Evolutionary conservation across 2,113 vertebrate genomes (phyloP).

Genomic region (Zapornia atra): DNA sequence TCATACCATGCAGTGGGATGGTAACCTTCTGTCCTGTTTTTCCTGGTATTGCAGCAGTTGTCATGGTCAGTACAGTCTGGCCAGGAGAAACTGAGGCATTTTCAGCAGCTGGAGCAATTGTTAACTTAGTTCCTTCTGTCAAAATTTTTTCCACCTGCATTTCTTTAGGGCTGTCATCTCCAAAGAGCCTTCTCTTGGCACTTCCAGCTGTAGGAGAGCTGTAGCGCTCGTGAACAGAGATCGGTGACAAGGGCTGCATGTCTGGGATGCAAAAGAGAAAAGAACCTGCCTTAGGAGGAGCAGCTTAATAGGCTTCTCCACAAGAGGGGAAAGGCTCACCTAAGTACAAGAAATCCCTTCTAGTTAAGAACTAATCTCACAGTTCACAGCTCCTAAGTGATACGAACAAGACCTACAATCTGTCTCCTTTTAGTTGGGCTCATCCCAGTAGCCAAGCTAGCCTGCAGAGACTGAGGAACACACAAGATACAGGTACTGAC

Average conservation of each 20-base stretch:
- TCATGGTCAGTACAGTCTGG: slow-evolving; percentile 81
- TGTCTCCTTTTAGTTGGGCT: neutral
- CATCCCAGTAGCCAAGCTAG: neutral
- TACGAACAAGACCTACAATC: neutral
- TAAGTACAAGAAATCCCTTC: neutral
- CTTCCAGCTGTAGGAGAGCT: slow-evolving; percentile 94
- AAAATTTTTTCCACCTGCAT: slow-evolving; percentile 71
- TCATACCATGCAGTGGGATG: slow-evolving; percentile 86
- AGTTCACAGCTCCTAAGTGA: neutral
- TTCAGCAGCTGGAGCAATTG: slow-evolving; percentile 70
- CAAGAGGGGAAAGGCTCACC: neutral
- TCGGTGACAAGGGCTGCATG: slow-evolving; percentile 79
- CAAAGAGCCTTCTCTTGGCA: slow-evolving; percentile 93
- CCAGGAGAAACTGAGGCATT: slow-evolving; percentile 75
- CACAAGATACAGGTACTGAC: neutral
- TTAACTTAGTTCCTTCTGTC: slow-evolving; percentile 74
- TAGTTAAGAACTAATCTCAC: neutral
- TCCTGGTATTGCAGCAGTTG: slow-evolving; percentile 68
- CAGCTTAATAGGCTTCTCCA: neutral
- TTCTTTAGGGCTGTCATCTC: slow-evolving; percentile 83
- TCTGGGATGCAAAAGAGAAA: slow-evolving; percentile 69
- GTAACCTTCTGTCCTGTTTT: slow-evolving; percentile 80
- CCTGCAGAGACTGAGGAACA: neutral
- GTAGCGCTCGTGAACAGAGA: slow-evolving; percentile 92
- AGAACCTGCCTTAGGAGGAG: neutral